A percentile compares a stretch with the other conserved stretches of the same genome.
These are phyloP conservation scores for Plecturocebus donacophilus DNA, from an alignment of 2,113 vertebrate genomes.

Conservation along the genomic window DNA sequence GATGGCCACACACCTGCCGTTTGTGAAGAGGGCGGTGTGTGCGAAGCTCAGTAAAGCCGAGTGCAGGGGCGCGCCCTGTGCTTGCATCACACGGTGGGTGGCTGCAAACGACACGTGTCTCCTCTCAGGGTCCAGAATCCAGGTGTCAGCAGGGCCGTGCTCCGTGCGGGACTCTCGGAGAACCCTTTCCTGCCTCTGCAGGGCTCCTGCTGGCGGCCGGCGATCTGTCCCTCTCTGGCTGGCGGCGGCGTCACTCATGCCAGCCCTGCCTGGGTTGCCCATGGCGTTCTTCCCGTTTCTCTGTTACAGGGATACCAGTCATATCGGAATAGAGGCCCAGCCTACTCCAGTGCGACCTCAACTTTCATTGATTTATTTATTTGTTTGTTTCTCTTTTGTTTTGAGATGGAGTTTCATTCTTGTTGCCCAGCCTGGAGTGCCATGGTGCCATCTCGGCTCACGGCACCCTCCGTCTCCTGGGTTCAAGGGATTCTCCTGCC, in stretches of 20 bases:
- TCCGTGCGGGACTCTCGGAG: not conserved
- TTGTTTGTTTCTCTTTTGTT: not conserved
- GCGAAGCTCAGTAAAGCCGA: not conserved
- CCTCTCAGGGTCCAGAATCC: not conserved
- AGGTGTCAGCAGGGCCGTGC: not conserved
- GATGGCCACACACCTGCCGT: not conserved
- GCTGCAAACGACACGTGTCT: not conserved
- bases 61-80: not conserved
- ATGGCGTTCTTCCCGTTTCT: not conserved
- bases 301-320: not conserved
- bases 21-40: not conserved
- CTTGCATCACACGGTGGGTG: not conserved
- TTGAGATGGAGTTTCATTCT: not conserved
- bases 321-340: not conserved
- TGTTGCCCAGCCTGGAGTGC: not conserved
- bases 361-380: not conserved
- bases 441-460: too few relatives aligned
- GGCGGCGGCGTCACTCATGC: accelerated
- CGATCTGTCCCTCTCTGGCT: not conserved
- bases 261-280: not conserved
- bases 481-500: not conserved
- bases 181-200: not conserved
- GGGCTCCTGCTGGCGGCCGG: accelerated
- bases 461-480: not conserved
- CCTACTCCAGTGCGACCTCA: not conserved